Base-by-base conservation (phyloP, 2,888 invertebrate species). In the Pseudococcus viburni region DNA sequence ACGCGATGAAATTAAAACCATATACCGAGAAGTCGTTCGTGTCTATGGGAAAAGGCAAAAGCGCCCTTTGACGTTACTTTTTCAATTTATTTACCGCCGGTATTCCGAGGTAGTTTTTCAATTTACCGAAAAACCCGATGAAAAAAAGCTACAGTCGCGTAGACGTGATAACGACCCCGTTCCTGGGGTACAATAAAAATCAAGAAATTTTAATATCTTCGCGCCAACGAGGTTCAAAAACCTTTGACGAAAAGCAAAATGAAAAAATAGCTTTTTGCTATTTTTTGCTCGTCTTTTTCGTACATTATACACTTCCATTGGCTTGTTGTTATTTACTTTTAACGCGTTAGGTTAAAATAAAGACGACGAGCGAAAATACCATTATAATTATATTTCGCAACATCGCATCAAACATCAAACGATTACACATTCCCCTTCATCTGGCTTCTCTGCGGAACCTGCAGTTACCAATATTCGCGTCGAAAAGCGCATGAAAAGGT, bases 1-100 rank as follows among this genome's bases (percentile, higher is more conserved):
- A 33, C 46, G 11, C 22, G 64, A 64, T 22, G 64, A 64, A 64
- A 64, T 64, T 64, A 64, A 64, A 64, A 64, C 22, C 64, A 22
- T 64, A 46, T 46, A 12, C 46, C 12, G 46, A 46, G 12, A 46
- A 12, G 5, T 1, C 12, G 12, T 11, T 11, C 12, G 46, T 46
- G 46, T 46, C 12, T 12, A 46, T 46, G 7, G 12, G 46, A 46
- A 8, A 12, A 46, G 15, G 55, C 11, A 55, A 55, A 12, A 4
- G 55, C 55, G 11, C 3, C 55, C 55, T 55, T 55, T 55, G 55
- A 55, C 55, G 55, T 12, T 55, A 55, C 0, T 55, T 55, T 55
- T 55, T 55, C 55, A 55, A 55, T 55, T 55, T 55, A 55, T 17
- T 5, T 15, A 17, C 55, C 5, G 3, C 26, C 55, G 5, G 55